A percentile compares a stretch with the other conserved stretches of the same genome.
Evolutionary conservation across 2,797 vertebrate genomes (phyloP).

Genomic region (Melanogrammus aeglefinus): DNA sequence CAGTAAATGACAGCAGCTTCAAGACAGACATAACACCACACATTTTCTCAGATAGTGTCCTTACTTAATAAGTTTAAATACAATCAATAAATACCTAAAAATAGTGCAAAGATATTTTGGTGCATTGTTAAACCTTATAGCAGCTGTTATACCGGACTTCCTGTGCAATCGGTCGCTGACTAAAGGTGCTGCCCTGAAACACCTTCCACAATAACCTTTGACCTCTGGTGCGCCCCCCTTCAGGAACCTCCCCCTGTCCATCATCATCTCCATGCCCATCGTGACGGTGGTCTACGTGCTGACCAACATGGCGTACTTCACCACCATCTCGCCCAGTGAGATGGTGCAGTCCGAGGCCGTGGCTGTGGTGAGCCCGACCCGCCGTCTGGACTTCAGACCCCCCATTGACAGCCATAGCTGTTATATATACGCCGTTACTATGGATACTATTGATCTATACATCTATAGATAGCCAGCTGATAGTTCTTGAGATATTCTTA

Average conservation of each 20-base stretch:
- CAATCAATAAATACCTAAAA: too few relatives aligned
- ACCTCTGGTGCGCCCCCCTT: background rate
- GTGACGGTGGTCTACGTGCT: slow-evolving; percentile 95
- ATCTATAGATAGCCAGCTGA: background rate
- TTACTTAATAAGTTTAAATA: too few relatives aligned
- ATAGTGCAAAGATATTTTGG: too few relatives aligned
- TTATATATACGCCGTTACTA: background rate
- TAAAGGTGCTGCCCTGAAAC: too few relatives aligned
- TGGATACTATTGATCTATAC: background rate
- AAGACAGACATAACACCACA: too few relatives aligned
- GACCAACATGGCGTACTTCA: slow-evolving; percentile 98
- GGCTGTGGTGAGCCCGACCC: slow-evolving; percentile 81
- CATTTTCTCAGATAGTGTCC: too few relatives aligned
- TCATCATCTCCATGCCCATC: slow-evolving; percentile 95
- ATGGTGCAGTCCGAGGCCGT: slow-evolving; percentile 91
- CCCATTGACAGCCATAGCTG: background rate
- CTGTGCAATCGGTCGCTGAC: too few relatives aligned
- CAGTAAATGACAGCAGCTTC: too few relatives aligned
- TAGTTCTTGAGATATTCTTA: background rate
- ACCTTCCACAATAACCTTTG: slow-evolving; percentile 10
- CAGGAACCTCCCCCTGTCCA: slow-evolving; percentile 93
- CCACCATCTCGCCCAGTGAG: slow-evolving; percentile 81
- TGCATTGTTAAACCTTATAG: too few relatives aligned
- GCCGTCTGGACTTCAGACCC: background rate
- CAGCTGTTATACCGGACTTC: too few relatives aligned